Conservation (phyloP, 2,113 vertebrate species). For the Lathamus discolor region DNA sequence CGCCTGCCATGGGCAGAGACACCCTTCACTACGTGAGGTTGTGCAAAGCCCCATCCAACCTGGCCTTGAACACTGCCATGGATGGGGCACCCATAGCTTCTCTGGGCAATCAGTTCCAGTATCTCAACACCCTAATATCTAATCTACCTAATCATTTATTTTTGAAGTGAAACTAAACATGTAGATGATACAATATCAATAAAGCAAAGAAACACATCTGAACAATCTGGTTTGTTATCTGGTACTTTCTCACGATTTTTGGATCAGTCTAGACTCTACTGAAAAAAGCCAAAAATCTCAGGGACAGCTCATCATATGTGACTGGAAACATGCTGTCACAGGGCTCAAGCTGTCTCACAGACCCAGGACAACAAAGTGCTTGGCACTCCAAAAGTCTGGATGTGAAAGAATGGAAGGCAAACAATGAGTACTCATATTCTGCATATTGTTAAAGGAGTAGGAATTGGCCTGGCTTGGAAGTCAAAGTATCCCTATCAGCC, state of each 20-base stretch:
- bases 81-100: neutral
- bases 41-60: neutral
- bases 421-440: neutral
- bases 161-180: neutral
- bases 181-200: neutral
- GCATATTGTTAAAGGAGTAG: neutral
- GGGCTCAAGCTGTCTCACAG: neutral
- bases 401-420: neutral
- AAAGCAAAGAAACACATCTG: neutral
- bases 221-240: neutral
- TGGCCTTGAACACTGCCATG: neutral
- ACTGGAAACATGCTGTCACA: neutral
- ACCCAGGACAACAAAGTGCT: neutral
- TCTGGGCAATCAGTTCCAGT: neutral
- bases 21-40: neutral
- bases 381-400: neutral
- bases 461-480: neutral
- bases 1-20: neutral
- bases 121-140: neutral
- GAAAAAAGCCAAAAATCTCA: neutral
- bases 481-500: neutral
- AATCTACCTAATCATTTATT: neutral
- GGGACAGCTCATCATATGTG: neutral
- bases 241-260: neutral
- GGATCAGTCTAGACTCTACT: neutral